These are phyloP conservation scores for Athalia cordata DNA, from an alignment of 2,888 invertebrate genomes.

Conservation along the genomic window DNA sequence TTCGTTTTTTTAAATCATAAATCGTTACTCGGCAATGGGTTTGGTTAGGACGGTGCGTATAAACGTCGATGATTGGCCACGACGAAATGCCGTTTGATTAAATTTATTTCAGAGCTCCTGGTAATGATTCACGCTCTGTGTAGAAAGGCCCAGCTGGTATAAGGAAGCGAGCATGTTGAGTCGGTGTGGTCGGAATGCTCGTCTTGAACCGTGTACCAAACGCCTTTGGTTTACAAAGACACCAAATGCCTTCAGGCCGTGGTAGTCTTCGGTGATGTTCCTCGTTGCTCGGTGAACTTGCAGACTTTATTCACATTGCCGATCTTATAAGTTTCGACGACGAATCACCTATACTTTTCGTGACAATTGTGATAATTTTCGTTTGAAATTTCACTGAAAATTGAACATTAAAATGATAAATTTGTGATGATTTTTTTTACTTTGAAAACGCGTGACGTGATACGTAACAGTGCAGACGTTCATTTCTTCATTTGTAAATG, in stretches of 20 bases:
- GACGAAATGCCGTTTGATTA: conserved; percentile 19
- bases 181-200: conserved; percentile 35
- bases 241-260: conserved; percentile 26
- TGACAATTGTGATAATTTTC: no score
- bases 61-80: no score
- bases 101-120: conserved; percentile 28
- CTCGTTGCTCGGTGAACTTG: not conserved
- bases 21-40: no score
- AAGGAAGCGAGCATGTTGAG: conserved; percentile 1
- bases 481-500: no score
- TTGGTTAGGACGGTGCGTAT: not conserved
- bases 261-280: conserved; percentile 14
- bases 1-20: no score
- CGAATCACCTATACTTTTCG: not conserved
- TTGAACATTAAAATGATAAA: no score
- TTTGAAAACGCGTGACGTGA: no score
- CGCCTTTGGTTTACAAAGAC: conserved; percentile 25
- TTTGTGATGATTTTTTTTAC: no score
- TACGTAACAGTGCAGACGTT: no score
- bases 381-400: no score
- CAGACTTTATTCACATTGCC: not conserved
- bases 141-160: conserved; percentile 29
- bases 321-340: not conserved
- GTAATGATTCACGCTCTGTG: conserved; percentile 33
- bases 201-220: conserved; percentile 38